phyloP scores from a whole-genome alignment of 2,888 invertebrate genomes.

The Abscondita cerata region DNA sequence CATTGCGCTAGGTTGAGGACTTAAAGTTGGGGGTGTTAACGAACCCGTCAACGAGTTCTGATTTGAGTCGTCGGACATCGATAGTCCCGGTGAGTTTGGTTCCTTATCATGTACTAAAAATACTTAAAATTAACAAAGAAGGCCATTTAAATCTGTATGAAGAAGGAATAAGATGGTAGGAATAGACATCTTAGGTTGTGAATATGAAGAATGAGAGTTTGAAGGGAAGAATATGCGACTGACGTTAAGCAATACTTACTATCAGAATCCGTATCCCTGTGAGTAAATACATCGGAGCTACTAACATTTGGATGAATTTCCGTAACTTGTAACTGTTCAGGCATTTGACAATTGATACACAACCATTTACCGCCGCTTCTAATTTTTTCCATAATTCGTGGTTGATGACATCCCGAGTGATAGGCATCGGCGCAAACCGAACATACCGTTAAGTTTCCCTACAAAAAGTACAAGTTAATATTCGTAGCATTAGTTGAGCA shows the following conservation, averaged over 20 bases:
- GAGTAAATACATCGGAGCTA: slow-evolving; percentile 38
- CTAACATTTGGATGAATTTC: slow-evolving; percentile 55
- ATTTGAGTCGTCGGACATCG: slow-evolving; percentile 35
- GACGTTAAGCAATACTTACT: slow-evolving; percentile 1
- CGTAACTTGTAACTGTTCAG: slow-evolving; percentile 54
- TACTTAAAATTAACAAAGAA: no score
- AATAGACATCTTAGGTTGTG: no score
- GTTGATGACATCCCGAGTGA: slow-evolving; percentile 81
- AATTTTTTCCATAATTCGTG: slow-evolving; percentile 66
- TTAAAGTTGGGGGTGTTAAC: slow-evolving; percentile 53
- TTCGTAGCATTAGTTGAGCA: not conserved
- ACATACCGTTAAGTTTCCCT: slow-evolving; percentile 72
- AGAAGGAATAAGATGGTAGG: no score
- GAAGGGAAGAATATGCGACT: no score
- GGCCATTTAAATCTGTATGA: no score
- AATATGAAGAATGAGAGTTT: no score
- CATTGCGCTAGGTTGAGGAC: slow-evolving; percentile 48
- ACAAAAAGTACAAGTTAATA: not conserved
- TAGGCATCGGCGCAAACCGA: slow-evolving; percentile 85
- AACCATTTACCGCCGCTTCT: slow-evolving; percentile 73
- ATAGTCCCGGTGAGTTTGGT: not conserved
- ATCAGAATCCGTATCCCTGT: slow-evolving; percentile 20
- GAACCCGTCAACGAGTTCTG: slow-evolving; percentile 44
- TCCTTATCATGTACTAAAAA: slow-evolving; percentile 1
- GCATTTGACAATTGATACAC: slow-evolving; percentile 69